These are phyloP conservation scores for Liopterus haemorrhoidalis DNA, from an alignment of 2,888 invertebrate species.

Conservation along the genomic window DNA sequence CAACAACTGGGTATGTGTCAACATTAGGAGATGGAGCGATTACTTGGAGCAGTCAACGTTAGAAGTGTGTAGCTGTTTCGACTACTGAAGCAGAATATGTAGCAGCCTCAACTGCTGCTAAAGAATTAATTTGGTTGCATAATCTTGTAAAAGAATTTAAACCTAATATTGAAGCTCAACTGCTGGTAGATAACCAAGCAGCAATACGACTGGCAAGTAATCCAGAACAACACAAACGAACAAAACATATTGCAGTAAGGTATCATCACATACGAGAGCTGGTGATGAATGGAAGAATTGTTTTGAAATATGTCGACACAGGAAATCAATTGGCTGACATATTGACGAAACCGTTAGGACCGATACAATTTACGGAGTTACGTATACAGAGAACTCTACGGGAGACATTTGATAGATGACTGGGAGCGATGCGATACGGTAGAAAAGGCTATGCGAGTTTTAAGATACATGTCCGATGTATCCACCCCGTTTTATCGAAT, in stretches of 20 bases:
- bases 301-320: neutral
- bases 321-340: constrained; percentile 20
- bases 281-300: neutral
- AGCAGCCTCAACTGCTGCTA: constrained; percentile 31
- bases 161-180: constrained; percentile 17
- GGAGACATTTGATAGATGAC: too few relatives aligned
- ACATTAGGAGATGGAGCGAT: constrained; percentile 28
- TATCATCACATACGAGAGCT: constrained; percentile 3
- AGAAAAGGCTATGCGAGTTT: too few relatives aligned
- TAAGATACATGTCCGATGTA: too few relatives aligned
- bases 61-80: constrained; percentile 33
- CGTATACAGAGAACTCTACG: neutral
- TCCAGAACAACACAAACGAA: constrained; percentile 31
- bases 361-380: neutral
- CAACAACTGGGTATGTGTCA: constrained; percentile 21
- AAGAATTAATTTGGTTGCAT: constrained; percentile 34
- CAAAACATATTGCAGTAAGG: constrained; percentile 29
- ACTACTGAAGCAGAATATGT: constrained; percentile 33
- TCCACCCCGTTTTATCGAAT: too few relatives aligned
- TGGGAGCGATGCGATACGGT: too few relatives aligned
- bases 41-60: constrained; percentile 33
- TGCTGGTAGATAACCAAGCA: constrained; percentile 31
- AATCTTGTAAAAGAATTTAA: constrained; percentile 25
- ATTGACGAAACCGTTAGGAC: constrained; percentile 21
- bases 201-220: constrained; percentile 31